Conservation (phyloP, 2,888 invertebrate species). For the Arrhopalites spinosus region DNA sequence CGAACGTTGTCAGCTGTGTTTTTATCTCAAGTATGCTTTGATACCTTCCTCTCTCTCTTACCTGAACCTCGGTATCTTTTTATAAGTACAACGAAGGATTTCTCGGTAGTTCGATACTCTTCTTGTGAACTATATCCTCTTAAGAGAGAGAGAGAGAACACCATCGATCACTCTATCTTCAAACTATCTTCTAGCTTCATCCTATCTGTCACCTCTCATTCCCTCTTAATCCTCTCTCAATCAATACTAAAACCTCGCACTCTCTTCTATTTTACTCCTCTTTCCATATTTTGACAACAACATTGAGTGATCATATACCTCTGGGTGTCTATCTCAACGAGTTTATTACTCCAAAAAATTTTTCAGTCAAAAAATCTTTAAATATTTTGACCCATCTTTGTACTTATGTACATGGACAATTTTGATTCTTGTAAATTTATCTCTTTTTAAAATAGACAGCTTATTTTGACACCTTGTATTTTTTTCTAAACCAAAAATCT, state of each 20-base stretch:
- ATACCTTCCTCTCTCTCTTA: conserved; percentile 35
- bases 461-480: too few species aligned
- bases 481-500: too few species aligned
- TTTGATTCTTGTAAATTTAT: too few species aligned
- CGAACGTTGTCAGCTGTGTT: conserved; percentile 46
- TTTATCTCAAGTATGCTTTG: conserved; percentile 41
- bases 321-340: too few species aligned
- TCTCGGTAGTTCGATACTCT: not conserved
- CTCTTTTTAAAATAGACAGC: too few species aligned
- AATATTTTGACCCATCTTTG: too few species aligned
- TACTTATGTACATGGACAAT: too few species aligned
- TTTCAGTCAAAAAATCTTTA: too few species aligned
- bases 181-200: conserved; percentile 20
- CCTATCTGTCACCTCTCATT: conserved; percentile 38
- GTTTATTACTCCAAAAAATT: too few species aligned
- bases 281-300: not conserved
- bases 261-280: not conserved
- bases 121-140: conserved; percentile 6
- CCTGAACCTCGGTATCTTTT: conserved; percentile 5
- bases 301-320: not conserved
- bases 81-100: not conserved
- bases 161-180: conserved; percentile 25
- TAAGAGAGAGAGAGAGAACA: conserved; percentile 13
- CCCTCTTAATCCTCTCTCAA: conserved; percentile 36
- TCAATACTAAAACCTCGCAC: conserved; percentile 21